Evolutionary conservation across 37 sponge, comb jelly and placozoan species (phyloP).

Genomic region (Axinella damicornis): DNA sequence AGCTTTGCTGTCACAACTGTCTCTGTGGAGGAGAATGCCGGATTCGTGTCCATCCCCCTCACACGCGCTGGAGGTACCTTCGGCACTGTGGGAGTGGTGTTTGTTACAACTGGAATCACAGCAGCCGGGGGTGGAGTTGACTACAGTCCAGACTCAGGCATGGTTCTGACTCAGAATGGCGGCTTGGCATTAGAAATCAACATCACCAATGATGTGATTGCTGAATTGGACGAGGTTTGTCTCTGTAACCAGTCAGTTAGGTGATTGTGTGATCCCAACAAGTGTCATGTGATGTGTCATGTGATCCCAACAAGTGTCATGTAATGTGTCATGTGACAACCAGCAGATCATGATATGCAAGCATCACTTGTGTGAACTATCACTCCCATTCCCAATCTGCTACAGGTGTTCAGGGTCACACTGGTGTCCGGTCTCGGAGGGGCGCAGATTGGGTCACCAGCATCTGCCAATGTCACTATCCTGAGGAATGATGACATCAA

Average conservation of each 20-base stretch:
- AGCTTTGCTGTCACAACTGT: conserved; percentile 30
- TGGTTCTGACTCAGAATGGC: conserved; percentile 23
- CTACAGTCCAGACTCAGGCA: conserved; percentile 37
- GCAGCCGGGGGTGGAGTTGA: conserved; percentile 56
- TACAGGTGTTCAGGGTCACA: conserved; percentile 58
- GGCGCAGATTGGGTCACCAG: conserved; percentile 57
- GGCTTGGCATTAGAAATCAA: conserved; percentile 32
- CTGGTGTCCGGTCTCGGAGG: conserved; percentile 69
- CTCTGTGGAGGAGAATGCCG: conserved; percentile 55
- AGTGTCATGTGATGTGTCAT: too few relatives aligned
- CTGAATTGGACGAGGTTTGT: conserved; percentile 78
- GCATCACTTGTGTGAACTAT: too few relatives aligned
- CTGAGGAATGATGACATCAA: conserved; percentile 85
- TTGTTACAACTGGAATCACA: conserved; percentile 19
- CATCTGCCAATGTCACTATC: conserved; percentile 66
- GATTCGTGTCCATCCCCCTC: conserved; percentile 35
- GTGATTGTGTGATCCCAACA: too few relatives aligned
- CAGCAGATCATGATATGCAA: too few relatives aligned
- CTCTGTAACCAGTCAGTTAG: neutral
- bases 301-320: too few relatives aligned
- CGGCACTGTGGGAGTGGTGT: conserved; percentile 69
- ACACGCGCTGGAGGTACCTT: conserved; percentile 63
- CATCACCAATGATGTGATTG: conserved; percentile 74
- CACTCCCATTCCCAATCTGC: too few relatives aligned
- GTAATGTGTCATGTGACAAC: too few relatives aligned